Evolutionary conservation across 2,797 vertebrate species (phyloP).

Genomic region (Staurois parvus): DNA sequence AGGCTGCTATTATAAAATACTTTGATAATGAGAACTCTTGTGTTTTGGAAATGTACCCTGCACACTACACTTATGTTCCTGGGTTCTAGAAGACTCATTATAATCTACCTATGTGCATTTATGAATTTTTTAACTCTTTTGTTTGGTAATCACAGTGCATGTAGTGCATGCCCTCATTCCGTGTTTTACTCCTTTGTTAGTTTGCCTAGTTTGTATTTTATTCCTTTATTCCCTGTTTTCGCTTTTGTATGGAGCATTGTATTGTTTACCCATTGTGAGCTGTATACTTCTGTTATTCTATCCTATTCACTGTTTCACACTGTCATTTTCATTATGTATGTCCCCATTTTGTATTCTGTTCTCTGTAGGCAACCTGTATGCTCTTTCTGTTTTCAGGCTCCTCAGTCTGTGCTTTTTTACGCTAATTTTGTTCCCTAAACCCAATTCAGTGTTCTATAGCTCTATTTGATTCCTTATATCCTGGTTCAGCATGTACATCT

Average conservation of each 20-base stretch:
- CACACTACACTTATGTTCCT: too few relatives aligned
- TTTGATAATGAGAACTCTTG: too few relatives aligned
- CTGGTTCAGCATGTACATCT: too few relatives aligned
- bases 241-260: not conserved
- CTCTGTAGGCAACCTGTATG: not conserved
- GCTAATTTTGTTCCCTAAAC: too few relatives aligned
- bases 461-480: too few relatives aligned
- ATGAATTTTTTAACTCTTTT: not conserved
- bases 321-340: constrained; percentile 1
- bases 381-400: too few relatives aligned
- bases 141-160: not conserved
- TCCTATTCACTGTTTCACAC: not conserved
- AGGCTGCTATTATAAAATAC: too few relatives aligned
- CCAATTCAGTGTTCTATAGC: too few relatives aligned
- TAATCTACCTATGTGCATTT: not conserved
- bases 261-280: not conserved
- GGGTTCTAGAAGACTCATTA: too few relatives aligned
- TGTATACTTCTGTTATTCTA: not conserved
- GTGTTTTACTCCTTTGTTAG: not conserved
- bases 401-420: too few relatives aligned
- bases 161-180: not conserved
- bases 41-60: too few relatives aligned
- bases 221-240: not conserved
- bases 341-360: not conserved
- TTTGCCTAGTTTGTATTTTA: not conserved